Evolutionary conservation across 2,797 vertebrate species (phyloP).

Genomic region (Eremophila alpestris): DNA sequence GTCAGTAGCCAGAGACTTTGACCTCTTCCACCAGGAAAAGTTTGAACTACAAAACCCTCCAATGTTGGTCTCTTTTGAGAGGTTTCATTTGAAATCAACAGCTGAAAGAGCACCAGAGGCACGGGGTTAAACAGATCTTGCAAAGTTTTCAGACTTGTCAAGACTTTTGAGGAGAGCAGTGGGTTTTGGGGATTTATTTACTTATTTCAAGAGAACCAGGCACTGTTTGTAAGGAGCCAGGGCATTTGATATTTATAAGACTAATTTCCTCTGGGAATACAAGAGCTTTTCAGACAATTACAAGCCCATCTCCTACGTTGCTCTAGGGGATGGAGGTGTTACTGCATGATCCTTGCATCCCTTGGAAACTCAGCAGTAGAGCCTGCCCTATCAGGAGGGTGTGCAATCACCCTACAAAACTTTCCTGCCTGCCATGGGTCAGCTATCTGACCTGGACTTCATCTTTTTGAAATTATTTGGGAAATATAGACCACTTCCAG

Average conservation of each 20-base stretch:
- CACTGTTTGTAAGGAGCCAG: background rate
- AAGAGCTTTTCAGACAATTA: background rate
- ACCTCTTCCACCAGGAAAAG: background rate
- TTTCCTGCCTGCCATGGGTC: background rate
- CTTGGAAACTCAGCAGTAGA: background rate
- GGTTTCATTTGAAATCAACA: background rate
- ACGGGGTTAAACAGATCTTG: background rate
- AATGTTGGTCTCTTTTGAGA: accelerated
- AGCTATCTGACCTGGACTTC: background rate
- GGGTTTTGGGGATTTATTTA: background rate
- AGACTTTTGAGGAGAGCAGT: background rate
- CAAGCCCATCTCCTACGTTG: accelerated
- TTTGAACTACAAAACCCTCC: background rate
- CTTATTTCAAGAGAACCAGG: background rate
- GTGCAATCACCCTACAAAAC: accelerated
- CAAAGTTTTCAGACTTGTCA: background rate
- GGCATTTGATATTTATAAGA: background rate
- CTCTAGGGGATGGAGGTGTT: background rate
- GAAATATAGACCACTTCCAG: background rate
- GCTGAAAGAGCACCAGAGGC: background rate
- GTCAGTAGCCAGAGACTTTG: background rate
- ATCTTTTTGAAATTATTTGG: background rate
- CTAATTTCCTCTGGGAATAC: background rate
- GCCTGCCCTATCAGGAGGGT: background rate
- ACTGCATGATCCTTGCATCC: background rate